phyloP scores from a whole-genome alignment of 1,140 invertebrate genomes.

The Holcopasites calliopsidis region DNA sequence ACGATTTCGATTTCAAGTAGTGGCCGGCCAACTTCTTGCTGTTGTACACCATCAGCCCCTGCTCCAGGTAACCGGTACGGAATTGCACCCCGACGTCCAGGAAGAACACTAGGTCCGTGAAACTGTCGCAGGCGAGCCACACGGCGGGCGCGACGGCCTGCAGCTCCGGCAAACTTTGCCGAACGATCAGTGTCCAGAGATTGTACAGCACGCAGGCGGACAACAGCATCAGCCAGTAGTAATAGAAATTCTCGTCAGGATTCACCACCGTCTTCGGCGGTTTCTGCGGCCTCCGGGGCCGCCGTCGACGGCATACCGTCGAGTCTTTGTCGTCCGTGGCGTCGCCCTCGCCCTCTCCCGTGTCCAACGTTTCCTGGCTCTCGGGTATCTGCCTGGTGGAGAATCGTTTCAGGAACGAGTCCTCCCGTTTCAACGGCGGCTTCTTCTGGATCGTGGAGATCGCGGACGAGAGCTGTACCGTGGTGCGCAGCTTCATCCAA shows the following conservation, averaged over 20 bases:
- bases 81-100: constrained; percentile 94
- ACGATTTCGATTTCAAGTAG: constrained; percentile 91
- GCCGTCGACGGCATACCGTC: constrained; percentile 81
- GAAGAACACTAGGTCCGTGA: constrained; percentile 93
- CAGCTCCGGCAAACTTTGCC: constrained; percentile 95
- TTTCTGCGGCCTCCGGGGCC: constrained; percentile 83
- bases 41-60: constrained; percentile 96
- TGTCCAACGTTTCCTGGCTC: constrained; percentile 87
- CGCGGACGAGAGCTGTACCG: constrained; percentile 94
- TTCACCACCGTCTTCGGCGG: constrained; percentile 93
- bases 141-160: constrained; percentile 84
- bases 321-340: constrained; percentile 81
- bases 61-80: constrained; percentile 96
- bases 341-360: constrained; percentile 82
- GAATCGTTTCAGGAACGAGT: constrained; percentile 96
- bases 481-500: constrained; percentile 96
- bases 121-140: constrained; percentile 90
- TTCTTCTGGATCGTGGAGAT: constrained; percentile 85
- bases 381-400: constrained; percentile 94
- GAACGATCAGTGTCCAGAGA: constrained; percentile 96
- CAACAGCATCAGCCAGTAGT: constrained; percentile 95
- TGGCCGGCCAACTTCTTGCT: constrained; percentile 93
- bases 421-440: constrained; percentile 93
- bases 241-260: constrained; percentile 97
- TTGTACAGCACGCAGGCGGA: constrained; percentile 96